Base-by-base conservation (phyloP, 2,797 vertebrate genomes). In the Muscicapa comitata region DNA sequence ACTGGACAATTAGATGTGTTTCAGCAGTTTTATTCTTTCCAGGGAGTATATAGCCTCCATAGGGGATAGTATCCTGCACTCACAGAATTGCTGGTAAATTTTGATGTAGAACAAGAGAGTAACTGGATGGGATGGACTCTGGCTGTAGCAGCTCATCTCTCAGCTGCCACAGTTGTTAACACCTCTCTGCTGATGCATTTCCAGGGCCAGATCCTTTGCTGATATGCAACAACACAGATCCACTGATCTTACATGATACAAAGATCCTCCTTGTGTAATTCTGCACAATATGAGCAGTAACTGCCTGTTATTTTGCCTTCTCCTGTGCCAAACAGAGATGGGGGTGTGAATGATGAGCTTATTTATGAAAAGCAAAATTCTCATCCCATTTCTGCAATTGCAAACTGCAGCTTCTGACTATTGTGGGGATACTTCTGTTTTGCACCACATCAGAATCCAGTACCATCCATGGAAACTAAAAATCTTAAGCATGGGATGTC, bases 1-100 rank as follows among this genome's bases (percentile, higher is more conserved):
- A 51, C 48, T 82, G 75, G 51, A 57, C 90, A 93, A 72, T 88
- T 86, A 75, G 70, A 76, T 88, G 75, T 63, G 72, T 93, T 94
- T 79, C 51, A 90, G 65, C 43, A 73, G 72, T 59, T 91, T 90
- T 54, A 91, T 58, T 91, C 88, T 89, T 89, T 66, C 75, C 3
- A 2, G 68, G 58, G 62, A 91, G 53, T 25, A 66, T 37, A 54
- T 12, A 50, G 75, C 45, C n/a, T 79, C 43, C 33, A 24, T 47
- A 45, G 55, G 59, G 68, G 61, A 70, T n/a, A 76, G 37, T 33
- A 40, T 68, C 58, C 62, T 66, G 33, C 31, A 37, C 12, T 78
- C 79, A 59, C 13, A 33, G 57, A 63, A 37, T 38, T 54, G 23
- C 45, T 72, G 38, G 29, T 43, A 86, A 61, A 62, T 86, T 93